Conservation (phyloP, 2,797 vertebrate genomes). For the Squalus acanthias region DNA sequence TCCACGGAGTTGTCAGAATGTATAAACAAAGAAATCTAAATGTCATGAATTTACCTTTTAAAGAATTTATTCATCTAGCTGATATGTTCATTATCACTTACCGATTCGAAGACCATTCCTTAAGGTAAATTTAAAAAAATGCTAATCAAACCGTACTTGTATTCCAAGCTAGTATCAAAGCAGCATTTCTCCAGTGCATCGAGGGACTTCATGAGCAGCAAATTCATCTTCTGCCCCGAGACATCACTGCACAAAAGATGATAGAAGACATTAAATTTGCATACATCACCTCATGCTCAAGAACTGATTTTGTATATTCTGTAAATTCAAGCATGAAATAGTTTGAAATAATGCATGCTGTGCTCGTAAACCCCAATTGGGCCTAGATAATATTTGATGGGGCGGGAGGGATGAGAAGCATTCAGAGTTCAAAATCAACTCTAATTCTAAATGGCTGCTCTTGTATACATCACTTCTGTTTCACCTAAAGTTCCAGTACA, state of each 20-base stretch:
- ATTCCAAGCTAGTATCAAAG: slow-evolving; percentile 76
- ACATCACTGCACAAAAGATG: slow-evolving; percentile 62
- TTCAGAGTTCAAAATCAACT: background rate
- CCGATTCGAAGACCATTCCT: background rate
- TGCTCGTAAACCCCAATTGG: background rate
- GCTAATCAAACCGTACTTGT: slow-evolving; percentile 69
- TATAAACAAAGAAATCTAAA: background rate
- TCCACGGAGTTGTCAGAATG: background rate
- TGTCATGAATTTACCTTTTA: background rate
- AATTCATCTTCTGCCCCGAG: slow-evolving; percentile 64
- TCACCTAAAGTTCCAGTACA: background rate
- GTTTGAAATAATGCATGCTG: background rate
- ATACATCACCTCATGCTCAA: background rate
- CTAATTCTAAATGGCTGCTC: background rate
- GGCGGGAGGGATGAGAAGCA: background rate
- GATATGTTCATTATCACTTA: background rate
- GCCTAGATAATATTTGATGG: background rate
- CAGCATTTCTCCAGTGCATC: slow-evolving; percentile 72
- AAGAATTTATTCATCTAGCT: background rate
- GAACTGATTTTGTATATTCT: background rate
- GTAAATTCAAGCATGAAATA: slow-evolving; percentile 8
- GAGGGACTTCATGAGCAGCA: slow-evolving; percentile 69
- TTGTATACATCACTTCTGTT: background rate
- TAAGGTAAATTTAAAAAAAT: background rate
- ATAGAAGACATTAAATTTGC: background rate